Conservation (phyloP, 2,888 invertebrate genomes). For the Mesochorus sp. region DNA sequence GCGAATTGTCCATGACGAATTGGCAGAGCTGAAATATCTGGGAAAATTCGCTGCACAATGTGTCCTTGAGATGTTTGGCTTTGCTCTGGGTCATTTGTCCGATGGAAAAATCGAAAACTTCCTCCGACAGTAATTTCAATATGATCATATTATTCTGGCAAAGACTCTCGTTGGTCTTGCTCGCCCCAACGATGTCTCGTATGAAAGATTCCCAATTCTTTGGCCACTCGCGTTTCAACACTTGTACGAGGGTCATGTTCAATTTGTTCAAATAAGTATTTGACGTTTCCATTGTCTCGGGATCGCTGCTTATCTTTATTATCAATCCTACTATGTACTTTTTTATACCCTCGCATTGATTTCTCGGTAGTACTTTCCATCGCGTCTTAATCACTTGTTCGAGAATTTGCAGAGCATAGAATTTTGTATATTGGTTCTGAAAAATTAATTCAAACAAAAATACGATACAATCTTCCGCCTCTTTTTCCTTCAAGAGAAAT, state of each 20-base stretch:
- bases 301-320: constrained; percentile 98
- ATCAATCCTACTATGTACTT: constrained; percentile 99
- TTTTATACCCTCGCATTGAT: constrained; percentile 99
- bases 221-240: constrained; percentile 99
- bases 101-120: constrained; percentile 99
- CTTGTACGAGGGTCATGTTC: constrained; percentile 99
- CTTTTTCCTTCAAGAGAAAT: not conserved
- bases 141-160: constrained; percentile 99
- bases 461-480: not conserved
- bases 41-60: constrained; percentile 99
- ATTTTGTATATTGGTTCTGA: constrained; percentile 98
- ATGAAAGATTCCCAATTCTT: constrained; percentile 99
- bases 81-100: constrained; percentile 99
- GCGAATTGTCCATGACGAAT: constrained; percentile 98
- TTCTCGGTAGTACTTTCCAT: constrained; percentile 99
- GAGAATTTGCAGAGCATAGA: constrained; percentile 99
- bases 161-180: constrained; percentile 98
- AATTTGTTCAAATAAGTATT: constrained; percentile 98
- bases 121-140: constrained; percentile 97
- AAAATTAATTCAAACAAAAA: no score
- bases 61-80: constrained; percentile 99
- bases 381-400: constrained; percentile 99
- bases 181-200: constrained; percentile 99
- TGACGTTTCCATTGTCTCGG: constrained; percentile 93
- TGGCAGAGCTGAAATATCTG: constrained; percentile 99